Evolutionary conservation across 1,140 invertebrate species (phyloP), one percentile per base, ranked within the genome.

Genomic region (Diploscapter pachys): DNA sequence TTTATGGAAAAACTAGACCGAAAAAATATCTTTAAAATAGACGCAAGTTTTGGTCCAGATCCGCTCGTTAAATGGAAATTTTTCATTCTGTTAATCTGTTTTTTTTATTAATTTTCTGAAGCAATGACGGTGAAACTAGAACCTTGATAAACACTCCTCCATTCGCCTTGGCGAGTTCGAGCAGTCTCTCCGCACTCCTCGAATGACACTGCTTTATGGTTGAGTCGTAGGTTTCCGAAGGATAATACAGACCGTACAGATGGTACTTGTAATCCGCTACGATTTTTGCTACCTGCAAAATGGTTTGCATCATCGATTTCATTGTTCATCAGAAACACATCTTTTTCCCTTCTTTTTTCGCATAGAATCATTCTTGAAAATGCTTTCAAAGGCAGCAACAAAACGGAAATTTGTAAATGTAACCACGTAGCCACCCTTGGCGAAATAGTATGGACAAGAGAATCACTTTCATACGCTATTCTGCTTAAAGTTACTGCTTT

Each of bases 101-200:
- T 11, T 56, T 31, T 31, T 31, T 31, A 31, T 31, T 31, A 31
- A 31, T 31, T 31, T 31, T 31, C 31, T 31, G 31, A 31, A 31
- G 31, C 31, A 31, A 31, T 31, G 31, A 31, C 31, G 31, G 31
- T 31, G 31, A 64, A 73, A 31, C 13, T 6, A 13, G 9, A 50
- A 90, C 90, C 89, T 97, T 99, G 64, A 99, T 95, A 86, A 97
- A 99, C 53, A 94, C 94, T 51, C 96, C 96, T 86, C 93, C 94
- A 88, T 99, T 99, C 6, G 89, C 89, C 87, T 91, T 92, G 82
- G 95, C 98, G 79, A 99, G 88, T 63, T 93, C 89, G 31, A 98
- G 87, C 54, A 99, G 87, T 86, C 91, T 91, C 81, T 93, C 87
- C 13, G 96, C 95, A 68, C 92, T 93, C 80, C 92, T 89, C 83